These are phyloP conservation scores for Ophion ellenae DNA, from an alignment of 2,888 invertebrate genomes.

Conservation along the genomic window DNA sequence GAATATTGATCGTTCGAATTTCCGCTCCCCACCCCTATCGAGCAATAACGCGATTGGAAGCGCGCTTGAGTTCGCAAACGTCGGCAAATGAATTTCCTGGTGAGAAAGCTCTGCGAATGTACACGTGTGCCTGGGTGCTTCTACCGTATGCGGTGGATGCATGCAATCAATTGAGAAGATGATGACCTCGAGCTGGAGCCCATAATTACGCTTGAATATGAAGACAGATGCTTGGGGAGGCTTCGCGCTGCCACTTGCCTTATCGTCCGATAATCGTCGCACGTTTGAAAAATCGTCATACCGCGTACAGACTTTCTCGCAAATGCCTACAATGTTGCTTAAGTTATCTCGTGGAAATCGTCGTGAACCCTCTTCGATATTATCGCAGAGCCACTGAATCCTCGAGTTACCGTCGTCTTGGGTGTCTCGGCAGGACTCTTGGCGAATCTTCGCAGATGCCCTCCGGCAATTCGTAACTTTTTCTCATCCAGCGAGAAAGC, in stretches of 20 bases:
- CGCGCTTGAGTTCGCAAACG: background rate
- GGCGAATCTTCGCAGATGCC: slow-evolving; percentile 23
- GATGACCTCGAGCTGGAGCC: slow-evolving; percentile 41
- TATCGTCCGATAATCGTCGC: slow-evolving; percentile 4
- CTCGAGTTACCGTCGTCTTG: slow-evolving; percentile 53
- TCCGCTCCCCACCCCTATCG: background rate
- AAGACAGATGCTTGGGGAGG: slow-evolving; percentile 43
- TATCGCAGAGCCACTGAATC: slow-evolving; percentile 40
- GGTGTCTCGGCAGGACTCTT: slow-evolving; percentile 41
- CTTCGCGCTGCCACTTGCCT: background rate
- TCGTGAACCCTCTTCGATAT: slow-evolving; percentile 49
- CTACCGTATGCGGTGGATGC: background rate
- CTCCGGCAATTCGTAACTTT: slow-evolving; percentile 36
- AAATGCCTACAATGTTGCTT: slow-evolving; percentile 40
- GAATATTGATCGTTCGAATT: too few relatives aligned
- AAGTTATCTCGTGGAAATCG: slow-evolving; percentile 50
- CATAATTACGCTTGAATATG: slow-evolving; percentile 42
- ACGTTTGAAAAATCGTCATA: slow-evolving; percentile 2
- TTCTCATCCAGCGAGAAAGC: slow-evolving; percentile 1
- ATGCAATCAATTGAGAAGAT: slow-evolving; percentile 59
- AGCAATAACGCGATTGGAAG: slow-evolving; percentile 11
- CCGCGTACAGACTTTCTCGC: background rate
- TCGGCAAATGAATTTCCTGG: background rate
- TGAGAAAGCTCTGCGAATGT: background rate
- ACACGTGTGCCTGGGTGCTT: slow-evolving; percentile 9